Percentiles rank a stretch among this genome's conserved stretches.
phyloP scores from a whole-genome alignment of 2,888 invertebrate species.

The Rhabditoides inermis region DNA sequence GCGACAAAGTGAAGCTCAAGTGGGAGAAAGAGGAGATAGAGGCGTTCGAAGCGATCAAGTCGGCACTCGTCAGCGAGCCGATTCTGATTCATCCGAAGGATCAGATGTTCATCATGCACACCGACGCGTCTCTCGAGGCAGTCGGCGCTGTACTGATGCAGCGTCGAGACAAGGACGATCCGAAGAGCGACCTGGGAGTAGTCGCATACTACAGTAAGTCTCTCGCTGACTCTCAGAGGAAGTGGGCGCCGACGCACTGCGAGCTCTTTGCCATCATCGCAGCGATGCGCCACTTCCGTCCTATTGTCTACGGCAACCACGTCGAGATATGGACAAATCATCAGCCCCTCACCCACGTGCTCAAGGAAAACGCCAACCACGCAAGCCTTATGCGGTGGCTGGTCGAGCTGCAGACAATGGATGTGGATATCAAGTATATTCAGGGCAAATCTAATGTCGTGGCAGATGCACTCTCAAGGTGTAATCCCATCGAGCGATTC shows the following conservation, averaged over 20 bases:
- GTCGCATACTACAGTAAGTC: constrained; percentile 33
- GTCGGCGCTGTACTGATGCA: constrained; percentile 37
- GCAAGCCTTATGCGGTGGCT: constrained; percentile 56
- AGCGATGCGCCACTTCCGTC: constrained; percentile 13
- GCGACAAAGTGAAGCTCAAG: constrained; percentile 2
- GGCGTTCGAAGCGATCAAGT: constrained; percentile 1
- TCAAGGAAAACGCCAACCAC: constrained; percentile 50
- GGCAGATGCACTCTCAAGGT: constrained; percentile 53
- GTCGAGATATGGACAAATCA: constrained; percentile 14
- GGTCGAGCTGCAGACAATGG: constrained; percentile 52
- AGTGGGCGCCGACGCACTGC: constrained; percentile 28
- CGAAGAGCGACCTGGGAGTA: constrained; percentile 13
- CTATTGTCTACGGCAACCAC: constrained; percentile 8
- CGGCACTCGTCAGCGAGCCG: neutral
- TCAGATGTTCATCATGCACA: constrained; percentile 18
- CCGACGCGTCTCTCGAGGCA: constrained; percentile 35
- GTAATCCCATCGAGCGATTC: neutral
- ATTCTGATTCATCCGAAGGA: constrained; percentile 9
- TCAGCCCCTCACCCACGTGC: constrained; percentile 9
- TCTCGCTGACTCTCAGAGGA: constrained; percentile 20
- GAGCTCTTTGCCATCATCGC: constrained; percentile 31
- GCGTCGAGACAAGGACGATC: constrained; percentile 1
- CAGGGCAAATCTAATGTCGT: constrained; percentile 53
- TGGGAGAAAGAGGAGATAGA: constrained; percentile 6
- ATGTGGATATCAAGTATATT: constrained; percentile 52